A percentile compares a stretch with the other conserved stretches of the same genome.
These are phyloP conservation scores for Acomys russatus DNA, from an alignment of 2,797 vertebrate genomes.

Conservation along the genomic window DNA sequence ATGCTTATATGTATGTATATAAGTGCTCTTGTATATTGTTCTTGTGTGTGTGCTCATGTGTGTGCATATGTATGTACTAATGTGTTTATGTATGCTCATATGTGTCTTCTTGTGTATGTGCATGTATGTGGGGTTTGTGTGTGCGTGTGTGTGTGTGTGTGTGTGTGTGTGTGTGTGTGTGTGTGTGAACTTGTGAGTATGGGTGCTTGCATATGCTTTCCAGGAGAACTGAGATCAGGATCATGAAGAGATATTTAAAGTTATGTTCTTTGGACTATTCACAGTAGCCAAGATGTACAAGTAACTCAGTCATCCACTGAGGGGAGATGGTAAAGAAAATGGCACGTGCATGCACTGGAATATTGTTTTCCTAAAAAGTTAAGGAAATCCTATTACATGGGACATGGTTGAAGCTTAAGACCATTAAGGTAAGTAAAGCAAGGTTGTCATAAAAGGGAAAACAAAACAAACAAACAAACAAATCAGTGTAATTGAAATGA, in stretches of 20 bases:
- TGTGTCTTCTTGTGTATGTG: background rate
- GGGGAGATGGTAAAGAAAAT: background rate
- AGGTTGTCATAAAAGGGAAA: background rate
- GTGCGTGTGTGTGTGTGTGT: background rate
- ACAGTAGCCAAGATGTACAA: conserved; percentile 1
- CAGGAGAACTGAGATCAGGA: background rate
- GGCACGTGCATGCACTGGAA: background rate
- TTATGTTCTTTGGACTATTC: background rate
- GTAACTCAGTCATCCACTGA: background rate
- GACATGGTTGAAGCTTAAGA: background rate
- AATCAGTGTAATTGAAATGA: background rate
- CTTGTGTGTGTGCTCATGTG: background rate
- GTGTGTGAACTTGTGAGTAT: background rate
- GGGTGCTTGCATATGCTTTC: background rate
- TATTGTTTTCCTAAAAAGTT: background rate
- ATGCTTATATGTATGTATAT: background rate
- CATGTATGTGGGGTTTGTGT: background rate
- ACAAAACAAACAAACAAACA: too few species aligned
- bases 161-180: background rate
- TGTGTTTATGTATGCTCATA: background rate
- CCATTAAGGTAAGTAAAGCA: background rate
- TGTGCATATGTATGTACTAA: background rate
- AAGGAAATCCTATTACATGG: background rate
- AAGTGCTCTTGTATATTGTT: background rate
- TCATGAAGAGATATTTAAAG: background rate